Percentiles rank a stretch among this genome's conserved stretches.
Conservation (phyloP, 1,140 invertebrate genomes). For the Drosophila erecta region DNA sequence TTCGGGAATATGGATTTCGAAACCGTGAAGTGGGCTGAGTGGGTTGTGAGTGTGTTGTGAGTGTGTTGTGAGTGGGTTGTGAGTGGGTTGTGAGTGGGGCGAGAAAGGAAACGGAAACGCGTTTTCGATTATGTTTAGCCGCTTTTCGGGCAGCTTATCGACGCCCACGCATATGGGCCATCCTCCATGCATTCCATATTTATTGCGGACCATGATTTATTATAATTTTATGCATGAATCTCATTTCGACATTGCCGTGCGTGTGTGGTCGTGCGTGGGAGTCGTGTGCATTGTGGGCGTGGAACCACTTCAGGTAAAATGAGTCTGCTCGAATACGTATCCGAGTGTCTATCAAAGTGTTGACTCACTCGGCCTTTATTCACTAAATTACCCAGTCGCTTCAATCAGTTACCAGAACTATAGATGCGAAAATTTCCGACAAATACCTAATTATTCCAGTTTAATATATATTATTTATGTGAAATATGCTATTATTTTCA, state of each 20-base stretch:
- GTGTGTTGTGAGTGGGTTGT: too few relatives aligned
- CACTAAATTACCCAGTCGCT: not conserved
- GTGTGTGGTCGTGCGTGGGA: slow-evolving; percentile 5
- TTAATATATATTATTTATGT: not conserved
- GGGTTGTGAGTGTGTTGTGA: too few relatives aligned
- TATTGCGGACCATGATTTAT: slow-evolving; percentile 78
- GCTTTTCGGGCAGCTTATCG: slow-evolving; percentile 75
- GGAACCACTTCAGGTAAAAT: slow-evolving; percentile 59
- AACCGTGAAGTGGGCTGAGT: not conserved
- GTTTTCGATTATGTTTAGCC: slow-evolving; percentile 82
- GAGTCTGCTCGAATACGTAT: slow-evolving; percentile 41
- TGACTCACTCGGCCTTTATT: slow-evolving; percentile 29
- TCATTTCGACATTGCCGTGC: slow-evolving; percentile 8
- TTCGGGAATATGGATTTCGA: slow-evolving; percentile 6
- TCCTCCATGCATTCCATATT: slow-evolving; percentile 64
- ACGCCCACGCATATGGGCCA: slow-evolving; percentile 60
- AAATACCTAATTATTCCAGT: too few relatives aligned
- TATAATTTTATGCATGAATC: slow-evolving; percentile 83
- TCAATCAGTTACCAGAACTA: slow-evolving; percentile 10
- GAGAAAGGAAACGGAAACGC: slow-evolving; percentile 52
- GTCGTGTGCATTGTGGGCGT: slow-evolving; percentile 56
- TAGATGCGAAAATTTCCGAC: not conserved
- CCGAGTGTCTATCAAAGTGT: slow-evolving; percentile 7
- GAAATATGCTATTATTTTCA: not conserved
- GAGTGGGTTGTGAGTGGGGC: not conserved